A percentile compares a stretch with the other conserved stretches of the same genome.
phyloP scores from a whole-genome alignment of 2,888 invertebrate species.

The Periphyllus acericola region DNA sequence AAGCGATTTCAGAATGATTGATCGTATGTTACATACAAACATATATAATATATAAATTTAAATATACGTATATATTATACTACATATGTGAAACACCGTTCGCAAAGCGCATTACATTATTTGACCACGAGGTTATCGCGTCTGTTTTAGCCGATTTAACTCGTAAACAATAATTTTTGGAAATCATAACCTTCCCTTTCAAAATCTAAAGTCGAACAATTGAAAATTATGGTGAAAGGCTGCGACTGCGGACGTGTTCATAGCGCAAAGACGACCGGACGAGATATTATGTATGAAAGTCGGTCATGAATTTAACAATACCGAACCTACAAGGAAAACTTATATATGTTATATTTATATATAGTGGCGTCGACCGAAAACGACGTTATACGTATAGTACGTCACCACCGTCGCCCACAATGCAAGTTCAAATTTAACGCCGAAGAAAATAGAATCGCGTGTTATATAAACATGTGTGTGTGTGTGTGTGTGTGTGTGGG shows the following conservation, averaged over 20 bases:
- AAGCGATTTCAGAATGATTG: neutral
- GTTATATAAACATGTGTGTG: neutral
- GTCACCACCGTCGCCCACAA: neutral
- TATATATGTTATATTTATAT: neutral
- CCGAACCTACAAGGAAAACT: neutral
- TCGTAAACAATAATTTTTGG: too few relatives aligned
- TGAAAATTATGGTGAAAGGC: neutral
- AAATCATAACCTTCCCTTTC: too few relatives aligned
- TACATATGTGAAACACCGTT: too few relatives aligned
- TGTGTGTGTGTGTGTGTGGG: neutral
- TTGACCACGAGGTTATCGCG: too few relatives aligned
- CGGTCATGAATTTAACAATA: neutral
- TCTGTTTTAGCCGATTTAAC: too few relatives aligned
- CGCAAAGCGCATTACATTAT: neutral
- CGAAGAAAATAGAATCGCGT: neutral
- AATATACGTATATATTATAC: too few relatives aligned
- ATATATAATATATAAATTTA: neutral
- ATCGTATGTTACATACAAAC: neutral
- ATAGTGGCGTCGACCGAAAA: neutral
- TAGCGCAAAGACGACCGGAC: too few relatives aligned
- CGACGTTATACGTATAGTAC: neutral
- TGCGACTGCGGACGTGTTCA: neutral
- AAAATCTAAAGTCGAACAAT: neutral
- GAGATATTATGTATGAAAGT: neutral
- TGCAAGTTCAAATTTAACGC: neutral